Evolutionary conservation across 2,113 vertebrate genomes (phyloP).

Genomic region (Hemicordylus capensis): DNA sequence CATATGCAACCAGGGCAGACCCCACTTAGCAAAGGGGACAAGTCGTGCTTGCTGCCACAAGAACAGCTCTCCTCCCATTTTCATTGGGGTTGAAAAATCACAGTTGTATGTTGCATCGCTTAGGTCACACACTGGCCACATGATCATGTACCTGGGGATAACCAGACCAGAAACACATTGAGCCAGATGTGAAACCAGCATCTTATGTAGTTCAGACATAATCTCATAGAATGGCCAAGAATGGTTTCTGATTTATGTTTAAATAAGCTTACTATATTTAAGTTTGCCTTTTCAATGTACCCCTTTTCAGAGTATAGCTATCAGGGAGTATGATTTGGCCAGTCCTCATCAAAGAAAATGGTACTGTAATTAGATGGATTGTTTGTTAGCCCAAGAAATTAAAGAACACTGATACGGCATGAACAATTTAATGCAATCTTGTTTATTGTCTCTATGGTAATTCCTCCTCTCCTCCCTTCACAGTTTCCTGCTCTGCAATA

Average conservation of each 20-base stretch:
- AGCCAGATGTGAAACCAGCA: no score
- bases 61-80: no score
- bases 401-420: conserved; percentile 53
- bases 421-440: conserved; percentile 55
- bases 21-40: no score
- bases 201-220: neutral
- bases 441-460: conserved; percentile 56
- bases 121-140: no score
- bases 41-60: no score
- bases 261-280: neutral
- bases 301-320: conserved; percentile 1
- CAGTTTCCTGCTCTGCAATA: conserved; percentile 58
- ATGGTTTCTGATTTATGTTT: neutral
- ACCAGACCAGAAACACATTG: no score
- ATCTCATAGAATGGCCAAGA: neutral
- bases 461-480: conserved; percentile 52
- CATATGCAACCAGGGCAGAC: no score
- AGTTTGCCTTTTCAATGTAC: neutral
- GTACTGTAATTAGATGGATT: conserved; percentile 63
- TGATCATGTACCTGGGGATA: no score
- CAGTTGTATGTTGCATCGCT: no score
- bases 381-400: conserved; percentile 68
- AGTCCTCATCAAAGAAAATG: conserved; percentile 62
- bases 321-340: conserved; percentile 31
- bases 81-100: no score